Percentiles rank a stretch among this genome's conserved stretches.
Evolutionary conservation across 2,888 invertebrate genomes (phyloP).

Genomic region (Melipona bicolor): DNA sequence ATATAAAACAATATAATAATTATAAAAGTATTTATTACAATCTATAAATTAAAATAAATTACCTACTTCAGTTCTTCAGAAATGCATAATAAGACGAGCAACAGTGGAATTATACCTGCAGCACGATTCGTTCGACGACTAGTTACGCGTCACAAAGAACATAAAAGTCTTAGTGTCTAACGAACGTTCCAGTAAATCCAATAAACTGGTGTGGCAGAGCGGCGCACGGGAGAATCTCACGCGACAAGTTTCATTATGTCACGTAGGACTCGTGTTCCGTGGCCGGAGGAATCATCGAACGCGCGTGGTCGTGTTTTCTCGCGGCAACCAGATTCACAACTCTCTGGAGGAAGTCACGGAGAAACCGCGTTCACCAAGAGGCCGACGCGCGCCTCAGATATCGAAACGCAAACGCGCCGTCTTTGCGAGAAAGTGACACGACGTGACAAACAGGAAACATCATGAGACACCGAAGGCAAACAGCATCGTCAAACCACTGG

Average conservation of each 20-base stretch:
- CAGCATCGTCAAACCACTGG: constrained; percentile 2
- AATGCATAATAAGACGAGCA: too few relatives aligned
- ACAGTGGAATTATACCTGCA: too few relatives aligned
- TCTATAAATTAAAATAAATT: too few relatives aligned
- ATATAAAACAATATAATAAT: too few relatives aligned
- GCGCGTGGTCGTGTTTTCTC: constrained; percentile 10
- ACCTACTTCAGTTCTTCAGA: too few relatives aligned
- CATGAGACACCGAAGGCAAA: constrained; percentile 15
- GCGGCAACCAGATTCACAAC: constrained; percentile 11
- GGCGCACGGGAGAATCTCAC: background rate
- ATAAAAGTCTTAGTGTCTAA: background rate
- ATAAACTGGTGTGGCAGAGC: background rate
- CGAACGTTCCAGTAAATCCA: background rate
- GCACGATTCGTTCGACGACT: background rate
- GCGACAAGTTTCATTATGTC: constrained; percentile 21
- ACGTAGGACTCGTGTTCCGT: background rate
- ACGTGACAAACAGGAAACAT: constrained; percentile 6
- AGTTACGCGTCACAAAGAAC: background rate
- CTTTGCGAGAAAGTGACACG: constrained; percentile 9
- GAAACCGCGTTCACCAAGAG: constrained; percentile 27
- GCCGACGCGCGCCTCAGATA: constrained; percentile 22
- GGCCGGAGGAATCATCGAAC: constrained; percentile 19
- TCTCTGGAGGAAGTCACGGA: background rate
- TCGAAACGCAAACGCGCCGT: constrained; percentile 19
- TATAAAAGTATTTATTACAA: too few relatives aligned